Evolutionary conservation across 2,797 vertebrate species (phyloP).

Genomic region (Hemitrygon akajei): DNA sequence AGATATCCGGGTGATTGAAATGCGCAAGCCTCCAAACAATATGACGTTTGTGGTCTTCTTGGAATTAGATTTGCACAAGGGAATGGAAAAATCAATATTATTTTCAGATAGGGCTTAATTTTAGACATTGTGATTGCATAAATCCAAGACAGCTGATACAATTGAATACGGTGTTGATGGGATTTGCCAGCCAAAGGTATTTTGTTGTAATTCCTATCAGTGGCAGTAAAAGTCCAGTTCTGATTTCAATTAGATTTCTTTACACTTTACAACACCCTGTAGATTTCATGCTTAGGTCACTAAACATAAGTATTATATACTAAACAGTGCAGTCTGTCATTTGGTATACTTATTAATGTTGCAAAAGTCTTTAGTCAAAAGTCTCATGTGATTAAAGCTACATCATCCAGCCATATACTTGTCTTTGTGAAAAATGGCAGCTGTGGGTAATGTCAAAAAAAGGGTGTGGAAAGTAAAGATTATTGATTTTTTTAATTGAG

Average conservation of each 20-base stretch:
- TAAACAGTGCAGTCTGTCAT: background rate
- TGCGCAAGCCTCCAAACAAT: too few relatives aligned
- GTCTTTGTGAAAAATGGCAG: slow-evolving; percentile 20
- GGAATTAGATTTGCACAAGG: background rate
- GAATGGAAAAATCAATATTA: background rate
- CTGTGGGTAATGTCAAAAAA: slow-evolving; percentile 17
- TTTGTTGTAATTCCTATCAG: slow-evolving; percentile 2
- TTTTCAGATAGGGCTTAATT: background rate
- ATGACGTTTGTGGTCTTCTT: too few relatives aligned
- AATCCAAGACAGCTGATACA: background rate
- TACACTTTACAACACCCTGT: background rate
- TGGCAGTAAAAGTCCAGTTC: background rate
- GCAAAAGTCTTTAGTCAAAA: slow-evolving; percentile 4
- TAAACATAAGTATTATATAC: background rate
- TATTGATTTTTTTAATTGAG: slow-evolving; percentile 13
- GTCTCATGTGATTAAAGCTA: slow-evolving; percentile 27
- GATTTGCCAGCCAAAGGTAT: background rate
- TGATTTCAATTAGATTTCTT: background rate
- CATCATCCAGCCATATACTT: slow-evolving; percentile 11
- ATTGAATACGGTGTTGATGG: background rate
- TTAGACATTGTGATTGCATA: background rate
- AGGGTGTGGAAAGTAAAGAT: background rate
- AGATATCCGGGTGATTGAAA: too few relatives aligned
- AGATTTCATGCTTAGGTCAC: background rate
- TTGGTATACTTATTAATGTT: background rate